phyloP scores from a whole-genome alignment of 1,140 invertebrate species.

The Melitaea cinxia region DNA sequence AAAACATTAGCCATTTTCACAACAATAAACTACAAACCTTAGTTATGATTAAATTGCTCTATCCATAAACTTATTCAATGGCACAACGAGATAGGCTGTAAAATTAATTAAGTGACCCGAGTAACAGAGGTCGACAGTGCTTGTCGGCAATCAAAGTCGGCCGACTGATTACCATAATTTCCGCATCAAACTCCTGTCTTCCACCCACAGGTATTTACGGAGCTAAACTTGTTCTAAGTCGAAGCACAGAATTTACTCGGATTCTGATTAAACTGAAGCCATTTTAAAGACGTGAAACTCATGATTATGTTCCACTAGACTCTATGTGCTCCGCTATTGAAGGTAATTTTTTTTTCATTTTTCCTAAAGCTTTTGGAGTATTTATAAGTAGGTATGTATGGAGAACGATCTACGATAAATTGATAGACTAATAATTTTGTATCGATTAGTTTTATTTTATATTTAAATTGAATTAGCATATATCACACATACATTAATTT shows the following conservation, averaged over 20 bases:
- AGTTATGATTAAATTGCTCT: conserved; percentile 16
- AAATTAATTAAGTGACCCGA: conserved; percentile 45
- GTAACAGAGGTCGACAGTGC: conserved; percentile 39
- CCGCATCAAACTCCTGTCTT: conserved; percentile 38
- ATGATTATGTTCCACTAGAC: background rate
- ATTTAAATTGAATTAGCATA: too few species aligned
- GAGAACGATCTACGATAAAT: too few species aligned
- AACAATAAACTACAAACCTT: background rate
- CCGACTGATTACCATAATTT: conserved; percentile 55
- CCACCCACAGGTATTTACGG: conserved; percentile 21
- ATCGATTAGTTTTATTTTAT: too few species aligned
- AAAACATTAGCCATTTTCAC: background rate
- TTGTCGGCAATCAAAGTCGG: conserved; percentile 54
- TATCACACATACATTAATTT: too few species aligned
- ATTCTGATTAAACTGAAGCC: conserved; percentile 36
- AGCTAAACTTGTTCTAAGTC: conserved; percentile 32
- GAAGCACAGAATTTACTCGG: conserved; percentile 22
- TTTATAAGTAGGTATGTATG: too few species aligned
- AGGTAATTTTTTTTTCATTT: background rate
- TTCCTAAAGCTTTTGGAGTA: background rate
- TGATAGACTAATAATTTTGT: too few species aligned
- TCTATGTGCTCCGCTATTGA: background rate
- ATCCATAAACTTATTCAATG: conserved; percentile 28
- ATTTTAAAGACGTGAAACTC: conserved; percentile 15
- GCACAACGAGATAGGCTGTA: conserved; percentile 27